These are phyloP conservation scores for Melikaiella ostensackeni DNA, from an alignment of 2,888 invertebrate species.

Conservation along the genomic window DNA sequence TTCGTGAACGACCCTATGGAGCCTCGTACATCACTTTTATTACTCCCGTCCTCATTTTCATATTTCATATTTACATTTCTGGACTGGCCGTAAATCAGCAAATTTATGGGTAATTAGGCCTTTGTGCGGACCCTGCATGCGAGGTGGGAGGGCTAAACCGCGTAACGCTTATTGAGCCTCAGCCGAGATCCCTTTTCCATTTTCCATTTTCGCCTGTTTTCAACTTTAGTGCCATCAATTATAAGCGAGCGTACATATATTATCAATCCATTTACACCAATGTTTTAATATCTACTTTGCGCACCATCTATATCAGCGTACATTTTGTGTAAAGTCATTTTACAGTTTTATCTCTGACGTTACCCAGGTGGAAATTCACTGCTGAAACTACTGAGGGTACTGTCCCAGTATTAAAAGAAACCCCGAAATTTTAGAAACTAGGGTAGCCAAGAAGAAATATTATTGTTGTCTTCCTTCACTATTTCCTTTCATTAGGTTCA, in stretches of 20 bases:
- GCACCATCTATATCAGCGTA: not conserved
- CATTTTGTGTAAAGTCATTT: not conserved
- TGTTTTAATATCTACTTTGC: conserved; percentile 12
- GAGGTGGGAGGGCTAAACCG: conserved; percentile 55
- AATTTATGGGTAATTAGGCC: conserved; percentile 77
- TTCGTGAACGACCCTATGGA: conserved; percentile 79
- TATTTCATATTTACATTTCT: conserved; percentile 77
- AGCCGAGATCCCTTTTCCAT: conserved; percentile 24
- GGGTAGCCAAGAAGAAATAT: too few relatives aligned
- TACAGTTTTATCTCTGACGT: too few relatives aligned
- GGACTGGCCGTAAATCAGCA: conserved; percentile 74
- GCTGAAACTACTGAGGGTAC: too few relatives aligned
- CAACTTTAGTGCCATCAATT: conserved; percentile 29
- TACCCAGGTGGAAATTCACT: too few relatives aligned
- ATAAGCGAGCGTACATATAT: conserved; percentile 6
- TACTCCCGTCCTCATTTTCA: conserved; percentile 78
- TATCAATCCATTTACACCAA: conserved; percentile 25
- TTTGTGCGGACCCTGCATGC: conserved; percentile 66
- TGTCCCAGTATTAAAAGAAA: too few relatives aligned
- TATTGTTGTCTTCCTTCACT: too few relatives aligned
- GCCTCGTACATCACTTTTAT: conserved; percentile 79
- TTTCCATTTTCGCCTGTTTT: conserved; percentile 26
- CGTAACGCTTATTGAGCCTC: conserved; percentile 55
- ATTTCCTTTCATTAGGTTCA: too few relatives aligned
- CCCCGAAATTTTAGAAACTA: too few relatives aligned